Conservation (phyloP, 2,797 vertebrate species). For the Spondyliosoma cantharus region DNA sequence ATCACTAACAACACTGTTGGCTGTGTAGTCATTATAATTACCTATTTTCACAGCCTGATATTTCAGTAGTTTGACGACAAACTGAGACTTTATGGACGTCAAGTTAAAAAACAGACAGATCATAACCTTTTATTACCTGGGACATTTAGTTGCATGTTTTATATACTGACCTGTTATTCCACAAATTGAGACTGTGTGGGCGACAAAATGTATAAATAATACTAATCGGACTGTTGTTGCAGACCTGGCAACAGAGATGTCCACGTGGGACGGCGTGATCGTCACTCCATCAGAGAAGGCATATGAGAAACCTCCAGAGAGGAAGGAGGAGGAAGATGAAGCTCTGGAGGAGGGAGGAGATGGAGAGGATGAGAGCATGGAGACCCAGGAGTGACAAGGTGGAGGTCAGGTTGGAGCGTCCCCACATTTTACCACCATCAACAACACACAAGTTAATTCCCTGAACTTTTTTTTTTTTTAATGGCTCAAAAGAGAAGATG, state of each 20-base stretch:
- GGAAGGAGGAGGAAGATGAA: constrained; percentile 96
- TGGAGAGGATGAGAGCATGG: constrained; percentile 96
- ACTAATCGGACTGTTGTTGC: constrained; percentile 4
- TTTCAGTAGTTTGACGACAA: too few relatives aligned
- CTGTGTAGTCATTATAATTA: too few relatives aligned
- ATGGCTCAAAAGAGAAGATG: neutral
- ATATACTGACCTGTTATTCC: too few relatives aligned
- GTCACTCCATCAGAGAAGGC: constrained; percentile 98
- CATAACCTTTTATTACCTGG: too few relatives aligned
- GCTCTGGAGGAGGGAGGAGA: constrained; percentile 91
- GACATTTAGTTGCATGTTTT: neutral
- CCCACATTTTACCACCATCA: neutral
- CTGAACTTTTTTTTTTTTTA: too few relatives aligned
- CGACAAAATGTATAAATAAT: neutral
- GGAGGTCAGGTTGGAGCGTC: constrained; percentile 31
- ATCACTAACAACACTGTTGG: too few relatives aligned
- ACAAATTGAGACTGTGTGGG: neutral
- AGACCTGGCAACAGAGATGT: constrained; percentile 95
- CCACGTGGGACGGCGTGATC: constrained; percentile 97
- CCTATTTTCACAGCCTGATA: too few relatives aligned
- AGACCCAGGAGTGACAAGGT: constrained; percentile 91
- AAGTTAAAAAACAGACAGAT: too few relatives aligned
- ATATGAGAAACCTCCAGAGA: constrained; percentile 96
- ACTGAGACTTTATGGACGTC: too few relatives aligned
- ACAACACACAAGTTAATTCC: neutral